Evolutionary conservation across 92 coral and sea anemone species (phyloP).

Genomic region (Umimayanthus kanabou): DNA sequence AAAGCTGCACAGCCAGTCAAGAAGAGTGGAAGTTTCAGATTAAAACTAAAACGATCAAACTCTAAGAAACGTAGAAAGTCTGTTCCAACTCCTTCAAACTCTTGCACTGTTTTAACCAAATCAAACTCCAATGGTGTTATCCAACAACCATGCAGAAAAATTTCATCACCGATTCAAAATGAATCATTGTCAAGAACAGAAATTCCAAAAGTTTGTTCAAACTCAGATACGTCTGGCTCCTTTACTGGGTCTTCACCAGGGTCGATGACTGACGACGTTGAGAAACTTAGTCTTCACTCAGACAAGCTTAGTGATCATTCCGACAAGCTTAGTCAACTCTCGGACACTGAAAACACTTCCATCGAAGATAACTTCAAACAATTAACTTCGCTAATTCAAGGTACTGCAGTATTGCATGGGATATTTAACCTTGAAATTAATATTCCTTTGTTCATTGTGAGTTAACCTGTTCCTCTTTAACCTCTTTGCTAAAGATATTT

Average conservation of each 20-base stretch:
- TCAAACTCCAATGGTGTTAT: conserved; percentile 60
- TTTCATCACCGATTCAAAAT: conserved; percentile 76
- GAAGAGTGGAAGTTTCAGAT: conserved; percentile 80
- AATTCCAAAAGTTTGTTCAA: conserved; percentile 62
- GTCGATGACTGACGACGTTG: conserved; percentile 84
- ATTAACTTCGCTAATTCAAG: conserved; percentile 47
- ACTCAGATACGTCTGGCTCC: conserved; percentile 81
- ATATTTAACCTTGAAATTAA: conserved; percentile 13
- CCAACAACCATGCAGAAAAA: conserved; percentile 68
- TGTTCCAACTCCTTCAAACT: conserved; percentile 70
- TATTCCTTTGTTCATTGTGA: not conserved
- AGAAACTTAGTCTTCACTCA: conserved; percentile 72
- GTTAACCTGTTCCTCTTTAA: not conserved
- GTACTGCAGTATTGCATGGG: conserved; percentile 35
- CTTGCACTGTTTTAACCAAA: conserved; percentile 55
- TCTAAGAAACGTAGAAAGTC: conserved; percentile 96
- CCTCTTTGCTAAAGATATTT: not conserved
- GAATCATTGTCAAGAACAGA: conserved; percentile 58
- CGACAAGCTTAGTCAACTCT: conserved; percentile 42
- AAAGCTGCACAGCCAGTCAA: conserved; percentile 79
- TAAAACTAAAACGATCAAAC: conserved; percentile 72
- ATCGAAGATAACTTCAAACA: conserved; percentile 48
- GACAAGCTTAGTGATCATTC: conserved; percentile 50
- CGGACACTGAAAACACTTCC: conserved; percentile 45
- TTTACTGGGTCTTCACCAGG: conserved; percentile 87